A percentile compares a stretch with the other conserved stretches of the same genome.
These are phyloP conservation scores for Nipponacmea schrenckii DNA, from an alignment of 2,888 invertebrate genomes.

Conservation along the genomic window DNA sequence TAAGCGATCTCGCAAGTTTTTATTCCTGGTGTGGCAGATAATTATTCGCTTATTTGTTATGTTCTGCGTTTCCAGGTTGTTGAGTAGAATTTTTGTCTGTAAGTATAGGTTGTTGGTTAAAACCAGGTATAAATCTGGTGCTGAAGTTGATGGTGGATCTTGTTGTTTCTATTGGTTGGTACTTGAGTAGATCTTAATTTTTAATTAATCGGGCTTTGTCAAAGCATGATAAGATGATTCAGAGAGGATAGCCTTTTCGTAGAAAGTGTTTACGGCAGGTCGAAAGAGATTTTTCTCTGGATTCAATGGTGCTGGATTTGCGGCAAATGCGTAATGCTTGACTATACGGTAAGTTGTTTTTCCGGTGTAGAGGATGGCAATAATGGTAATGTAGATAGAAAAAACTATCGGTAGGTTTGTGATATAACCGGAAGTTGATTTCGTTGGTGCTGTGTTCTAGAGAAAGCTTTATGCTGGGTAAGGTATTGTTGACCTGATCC, in stretches of 20 bases:
- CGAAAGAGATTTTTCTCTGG: neutral
- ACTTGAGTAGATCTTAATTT: neutral
- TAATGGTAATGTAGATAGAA: neutral
- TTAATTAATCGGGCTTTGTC: neutral
- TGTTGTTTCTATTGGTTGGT: neutral
- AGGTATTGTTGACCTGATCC: neutral
- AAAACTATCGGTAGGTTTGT: neutral
- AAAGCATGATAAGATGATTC: neutral
- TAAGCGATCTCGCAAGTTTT: neutral
- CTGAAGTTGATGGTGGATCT: no score
- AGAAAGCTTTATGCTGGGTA: neutral
- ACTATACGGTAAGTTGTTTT: neutral
- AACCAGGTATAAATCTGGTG: no score
- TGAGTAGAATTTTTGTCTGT: neutral
- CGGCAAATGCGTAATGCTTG: neutral
- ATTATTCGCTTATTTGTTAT: neutral
- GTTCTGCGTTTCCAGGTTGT: neutral
- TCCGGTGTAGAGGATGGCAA: neutral
- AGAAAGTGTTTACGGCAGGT: neutral
- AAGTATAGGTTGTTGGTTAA: no score
- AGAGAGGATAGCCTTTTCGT: neutral
- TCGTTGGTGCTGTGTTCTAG: neutral
- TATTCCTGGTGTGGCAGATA: neutral
- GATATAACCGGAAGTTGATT: neutral
- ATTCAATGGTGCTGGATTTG: neutral